These are phyloP conservation scores for Monochamus alternatus DNA, from an alignment of 2,888 invertebrate genomes.

Conservation along the genomic window DNA sequence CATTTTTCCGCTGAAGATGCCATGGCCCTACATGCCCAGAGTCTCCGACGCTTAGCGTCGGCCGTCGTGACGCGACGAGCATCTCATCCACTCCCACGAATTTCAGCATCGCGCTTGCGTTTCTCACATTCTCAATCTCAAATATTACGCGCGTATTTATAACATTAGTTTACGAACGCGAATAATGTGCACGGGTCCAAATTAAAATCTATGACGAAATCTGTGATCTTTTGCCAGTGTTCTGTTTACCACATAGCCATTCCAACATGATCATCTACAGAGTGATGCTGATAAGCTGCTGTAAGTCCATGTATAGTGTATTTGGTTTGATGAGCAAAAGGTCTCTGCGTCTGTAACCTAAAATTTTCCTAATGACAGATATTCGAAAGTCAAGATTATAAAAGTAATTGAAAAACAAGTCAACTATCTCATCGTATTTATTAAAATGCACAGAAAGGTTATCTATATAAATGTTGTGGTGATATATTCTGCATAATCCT, in stretches of 20 bases:
- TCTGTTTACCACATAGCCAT: slow-evolving; percentile 15
- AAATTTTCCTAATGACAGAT: too few relatives aligned
- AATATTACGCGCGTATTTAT: slow-evolving; percentile 60
- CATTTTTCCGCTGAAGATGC: slow-evolving; percentile 27
- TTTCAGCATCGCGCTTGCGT: slow-evolving; percentile 45
- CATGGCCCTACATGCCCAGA: slow-evolving; percentile 26
- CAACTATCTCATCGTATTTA: too few relatives aligned
- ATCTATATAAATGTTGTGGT: too few relatives aligned
- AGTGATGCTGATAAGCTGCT: slow-evolving; percentile 1
- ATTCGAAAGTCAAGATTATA: too few relatives aligned
- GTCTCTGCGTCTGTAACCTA: background rate
- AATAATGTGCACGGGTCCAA: slow-evolving; percentile 46
- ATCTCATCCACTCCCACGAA: slow-evolving; percentile 36
- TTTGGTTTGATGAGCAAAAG: background rate
- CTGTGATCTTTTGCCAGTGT: slow-evolving; percentile 36
- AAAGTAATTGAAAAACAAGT: too few relatives aligned
- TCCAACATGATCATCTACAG: slow-evolving; percentile 19
- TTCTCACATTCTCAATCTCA: slow-evolving; percentile 42
- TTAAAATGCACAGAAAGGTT: too few relatives aligned
- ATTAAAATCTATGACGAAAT: slow-evolving; percentile 39
- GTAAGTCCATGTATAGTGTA: slow-evolving; percentile 20
- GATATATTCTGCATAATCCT: too few relatives aligned
- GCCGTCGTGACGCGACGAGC: slow-evolving; percentile 21
- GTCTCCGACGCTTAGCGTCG: slow-evolving; percentile 25
- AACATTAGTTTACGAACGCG: slow-evolving; percentile 52